These are phyloP conservation scores for Drymonia ruficornis DNA, from an alignment of 2,888 invertebrate species.

Conservation along the genomic window DNA sequence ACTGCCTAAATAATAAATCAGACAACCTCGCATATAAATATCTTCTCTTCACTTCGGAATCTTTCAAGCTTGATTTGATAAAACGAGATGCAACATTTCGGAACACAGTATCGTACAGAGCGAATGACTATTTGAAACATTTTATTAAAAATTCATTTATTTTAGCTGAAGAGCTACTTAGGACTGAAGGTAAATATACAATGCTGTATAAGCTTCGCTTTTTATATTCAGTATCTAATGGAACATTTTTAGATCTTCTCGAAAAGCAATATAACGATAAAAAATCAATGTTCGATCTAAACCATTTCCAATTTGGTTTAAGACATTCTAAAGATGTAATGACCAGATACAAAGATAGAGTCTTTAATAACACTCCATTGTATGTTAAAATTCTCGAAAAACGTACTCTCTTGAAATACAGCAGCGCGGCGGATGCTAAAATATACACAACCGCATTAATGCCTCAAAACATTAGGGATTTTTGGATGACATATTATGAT, in stretches of 20 bases:
- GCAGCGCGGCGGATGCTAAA: conserved; percentile 50
- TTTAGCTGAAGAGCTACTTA: conserved; percentile 40
- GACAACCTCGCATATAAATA: conserved; percentile 53
- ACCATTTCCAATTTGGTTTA: conserved; percentile 36
- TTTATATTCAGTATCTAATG: conserved; percentile 40
- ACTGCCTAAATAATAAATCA: conserved; percentile 46
- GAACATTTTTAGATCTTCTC: conserved; percentile 53
- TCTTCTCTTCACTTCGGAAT: conserved; percentile 51
- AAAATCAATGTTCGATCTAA: neutral
- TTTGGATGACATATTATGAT: conserved; percentile 50
- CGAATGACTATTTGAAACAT: conserved; percentile 23
- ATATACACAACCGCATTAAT: conserved; percentile 42
- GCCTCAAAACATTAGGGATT: conserved; percentile 35
- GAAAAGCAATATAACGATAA: conserved; percentile 38
- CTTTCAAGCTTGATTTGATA: conserved; percentile 50
- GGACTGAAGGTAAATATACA: neutral
- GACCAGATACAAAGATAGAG: conserved; percentile 54
- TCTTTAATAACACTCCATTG: conserved; percentile 43
- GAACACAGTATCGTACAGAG: neutral
- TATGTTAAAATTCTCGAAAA: conserved; percentile 48
- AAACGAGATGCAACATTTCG: conserved; percentile 17
- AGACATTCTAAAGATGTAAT: conserved; percentile 50
- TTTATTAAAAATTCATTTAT: conserved; percentile 52
- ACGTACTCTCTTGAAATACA: conserved; percentile 41
- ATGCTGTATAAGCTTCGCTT: conserved; percentile 30